A percentile compares a stretch with the other conserved stretches of the same genome.
Evolutionary conservation across 2,797 vertebrate species (phyloP).

Genomic region (Sebastes hubbsi): DNA sequence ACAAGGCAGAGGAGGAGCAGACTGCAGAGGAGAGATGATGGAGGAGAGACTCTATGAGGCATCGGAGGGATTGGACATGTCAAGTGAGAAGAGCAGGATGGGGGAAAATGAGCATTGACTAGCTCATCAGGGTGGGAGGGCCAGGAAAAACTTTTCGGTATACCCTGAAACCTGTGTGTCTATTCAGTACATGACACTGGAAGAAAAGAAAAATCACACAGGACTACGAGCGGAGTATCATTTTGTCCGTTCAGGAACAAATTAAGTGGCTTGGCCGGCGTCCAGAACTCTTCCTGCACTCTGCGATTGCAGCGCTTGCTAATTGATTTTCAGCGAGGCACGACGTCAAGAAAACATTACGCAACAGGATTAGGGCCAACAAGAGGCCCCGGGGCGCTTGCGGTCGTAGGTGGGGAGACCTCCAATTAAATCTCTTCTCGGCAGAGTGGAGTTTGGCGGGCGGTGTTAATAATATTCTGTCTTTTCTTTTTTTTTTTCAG

Average conservation of each 20-base stretch:
- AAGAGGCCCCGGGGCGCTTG: slow-evolving; percentile 36
- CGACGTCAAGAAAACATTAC: slow-evolving; percentile 66
- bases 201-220: slow-evolving; percentile 1
- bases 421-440: slow-evolving; percentile 56
- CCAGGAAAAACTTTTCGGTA: slow-evolving; percentile 22
- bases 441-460: slow-evolving; percentile 23
- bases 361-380: slow-evolving; percentile 64
- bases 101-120: slow-evolving; percentile 10
- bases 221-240: slow-evolving; percentile 24
- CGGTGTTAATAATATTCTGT: slow-evolving; percentile 24
- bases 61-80: background rate
- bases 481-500: slow-evolving; percentile 12
- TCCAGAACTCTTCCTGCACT: slow-evolving; percentile 66
- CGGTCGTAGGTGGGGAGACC: slow-evolving; percentile 47
- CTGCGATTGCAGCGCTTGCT: slow-evolving; percentile 61
- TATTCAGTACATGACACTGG: slow-evolving; percentile 9
- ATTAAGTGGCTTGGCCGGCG: slow-evolving; percentile 60
- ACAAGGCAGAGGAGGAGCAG: slow-evolving; percentile 16
- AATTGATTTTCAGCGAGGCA: slow-evolving; percentile 77
- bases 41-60: background rate
- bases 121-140: background rate
- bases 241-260: slow-evolving; percentile 57
- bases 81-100: background rate
- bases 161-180: slow-evolving; percentile 6
- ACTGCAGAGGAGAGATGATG: background rate